phyloP scores from a whole-genome alignment of 2,113 vertebrate species.

The Donacobius atricapilla region DNA sequence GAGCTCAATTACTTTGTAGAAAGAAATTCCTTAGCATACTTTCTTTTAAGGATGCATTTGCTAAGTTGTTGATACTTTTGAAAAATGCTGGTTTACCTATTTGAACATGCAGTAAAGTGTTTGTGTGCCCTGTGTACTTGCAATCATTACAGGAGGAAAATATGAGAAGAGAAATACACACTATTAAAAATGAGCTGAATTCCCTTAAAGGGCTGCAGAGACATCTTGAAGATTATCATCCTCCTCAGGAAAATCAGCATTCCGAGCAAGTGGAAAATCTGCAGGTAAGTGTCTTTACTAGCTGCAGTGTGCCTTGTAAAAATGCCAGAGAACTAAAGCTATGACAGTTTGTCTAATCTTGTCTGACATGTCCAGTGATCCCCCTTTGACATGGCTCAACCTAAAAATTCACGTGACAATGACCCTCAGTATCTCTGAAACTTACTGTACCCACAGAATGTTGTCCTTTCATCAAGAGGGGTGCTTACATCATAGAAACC shows the following conservation, averaged over 20 bases:
- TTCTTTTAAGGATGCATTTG: not conserved
- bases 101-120: not conserved
- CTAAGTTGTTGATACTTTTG: not conserved
- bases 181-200: slow-evolving; percentile 70
- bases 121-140: slow-evolving; percentile 8
- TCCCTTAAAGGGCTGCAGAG: slow-evolving; percentile 64
- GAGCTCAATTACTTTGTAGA: not conserved
- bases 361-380: not conserved
- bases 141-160: slow-evolving; percentile 67
- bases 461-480: not conserved
- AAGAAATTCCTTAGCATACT: not conserved
- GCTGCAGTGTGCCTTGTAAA: not conserved
- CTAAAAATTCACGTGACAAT: not conserved
- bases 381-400: not conserved
- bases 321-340: not conserved
- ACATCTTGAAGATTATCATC: slow-evolving; percentile 61
- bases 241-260: slow-evolving; percentile 28
- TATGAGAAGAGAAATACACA: slow-evolving; percentile 64
- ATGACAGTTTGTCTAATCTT: not conserved
- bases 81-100: not conserved
- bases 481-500: not conserved
- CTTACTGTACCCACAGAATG: not conserved
- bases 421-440: not conserved
- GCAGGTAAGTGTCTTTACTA: slow-evolving; percentile 57
- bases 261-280: slow-evolving; percentile 26